phyloP scores from a whole-genome alignment of 2,888 invertebrate genomes.

The Mesopsocus fuscifrons region DNA sequence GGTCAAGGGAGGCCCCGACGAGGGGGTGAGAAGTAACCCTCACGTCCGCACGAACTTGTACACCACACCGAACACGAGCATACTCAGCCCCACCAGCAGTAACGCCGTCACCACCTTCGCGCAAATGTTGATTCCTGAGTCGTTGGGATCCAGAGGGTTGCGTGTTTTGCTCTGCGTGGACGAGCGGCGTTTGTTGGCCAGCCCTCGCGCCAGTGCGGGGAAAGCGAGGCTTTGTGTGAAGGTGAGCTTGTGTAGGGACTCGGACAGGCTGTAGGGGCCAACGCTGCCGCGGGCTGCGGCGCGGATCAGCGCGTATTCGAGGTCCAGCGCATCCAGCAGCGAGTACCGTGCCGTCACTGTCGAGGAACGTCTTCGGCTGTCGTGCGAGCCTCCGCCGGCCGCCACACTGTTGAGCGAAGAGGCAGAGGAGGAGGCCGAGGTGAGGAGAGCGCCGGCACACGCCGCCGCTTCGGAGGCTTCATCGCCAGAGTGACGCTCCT shows the following conservation, averaged over 20 bases:
- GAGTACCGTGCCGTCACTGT: constrained; percentile 43
- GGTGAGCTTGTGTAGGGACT: constrained; percentile 50
- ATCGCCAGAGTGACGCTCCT: constrained; percentile 28
- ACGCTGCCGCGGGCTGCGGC: constrained; percentile 51
- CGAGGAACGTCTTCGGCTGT: constrained; percentile 34
- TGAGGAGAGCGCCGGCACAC: constrained; percentile 15
- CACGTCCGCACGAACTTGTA: constrained; percentile 57
- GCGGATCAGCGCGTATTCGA: constrained; percentile 46
- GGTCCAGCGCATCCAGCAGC: constrained; percentile 47
- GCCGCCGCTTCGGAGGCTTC: constrained; percentile 26
- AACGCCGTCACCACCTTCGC: constrained; percentile 51
- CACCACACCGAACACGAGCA: constrained; percentile 50
- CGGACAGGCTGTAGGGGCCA: constrained; percentile 44
- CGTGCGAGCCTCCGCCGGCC: constrained; percentile 22
- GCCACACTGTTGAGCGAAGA: constrained; percentile 33
- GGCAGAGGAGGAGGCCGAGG: constrained; percentile 32
- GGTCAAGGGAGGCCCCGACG: background rate
- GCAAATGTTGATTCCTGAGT: constrained; percentile 46
- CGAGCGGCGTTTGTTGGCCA: constrained; percentile 39
- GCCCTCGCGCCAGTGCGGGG: constrained; percentile 46
- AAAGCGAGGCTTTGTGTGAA: constrained; percentile 55
- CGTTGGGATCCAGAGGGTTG: constrained; percentile 35
- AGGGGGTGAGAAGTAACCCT: constrained; percentile 52
- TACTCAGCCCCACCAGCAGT: constrained; percentile 45
- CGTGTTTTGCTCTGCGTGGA: constrained; percentile 11